Evolutionary conservation across 2,113 vertebrate species (phyloP).

Genomic region (Mesoclemmys tuberculata): DNA sequence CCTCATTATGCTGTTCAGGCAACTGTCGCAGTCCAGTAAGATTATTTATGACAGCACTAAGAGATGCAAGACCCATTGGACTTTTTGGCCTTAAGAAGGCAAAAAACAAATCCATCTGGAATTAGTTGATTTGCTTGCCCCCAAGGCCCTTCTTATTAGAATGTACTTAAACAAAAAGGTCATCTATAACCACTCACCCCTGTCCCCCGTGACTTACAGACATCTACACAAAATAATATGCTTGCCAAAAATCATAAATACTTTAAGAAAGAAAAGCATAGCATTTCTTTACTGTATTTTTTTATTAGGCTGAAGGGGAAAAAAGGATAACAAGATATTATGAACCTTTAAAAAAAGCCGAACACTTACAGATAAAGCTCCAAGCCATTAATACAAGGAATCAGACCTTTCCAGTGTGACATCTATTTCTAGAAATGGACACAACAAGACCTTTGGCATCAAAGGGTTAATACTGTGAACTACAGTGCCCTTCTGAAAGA

Average conservation of each 20-base stretch:
- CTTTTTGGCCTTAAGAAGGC: background rate
- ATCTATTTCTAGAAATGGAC: slow-evolving; percentile 38
- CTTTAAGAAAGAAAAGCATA: slow-evolving; percentile 2
- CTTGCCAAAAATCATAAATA: slow-evolving; percentile 53
- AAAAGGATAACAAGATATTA: slow-evolving; percentile 73
- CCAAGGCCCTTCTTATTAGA: slow-evolving; percentile 25
- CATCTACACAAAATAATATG: background rate
- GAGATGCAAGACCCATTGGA: background rate
- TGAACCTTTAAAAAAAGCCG: slow-evolving; percentile 74
- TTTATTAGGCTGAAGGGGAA: slow-evolving; percentile 58
- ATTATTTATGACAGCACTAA: background rate
- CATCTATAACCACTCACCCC: background rate
- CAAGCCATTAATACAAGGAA: slow-evolving; percentile 66
- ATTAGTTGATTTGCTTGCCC: slow-evolving; percentile 19
- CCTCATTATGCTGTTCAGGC: background rate
- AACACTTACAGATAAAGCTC: slow-evolving; percentile 75
- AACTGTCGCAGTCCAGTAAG: background rate
- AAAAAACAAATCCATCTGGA: slow-evolving; percentile 15
- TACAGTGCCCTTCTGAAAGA: slow-evolving; percentile 24
- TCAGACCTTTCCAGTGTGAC: slow-evolving; percentile 51
- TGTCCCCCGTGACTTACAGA: slow-evolving; percentile 7
- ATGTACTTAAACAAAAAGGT: background rate
- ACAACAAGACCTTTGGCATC: slow-evolving; percentile 43
- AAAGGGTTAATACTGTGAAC: slow-evolving; percentile 60
- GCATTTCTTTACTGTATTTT: slow-evolving; percentile 56